phyloP scores from a whole-genome alignment of 2,797 vertebrate species.

The Nothura maculosa region DNA sequence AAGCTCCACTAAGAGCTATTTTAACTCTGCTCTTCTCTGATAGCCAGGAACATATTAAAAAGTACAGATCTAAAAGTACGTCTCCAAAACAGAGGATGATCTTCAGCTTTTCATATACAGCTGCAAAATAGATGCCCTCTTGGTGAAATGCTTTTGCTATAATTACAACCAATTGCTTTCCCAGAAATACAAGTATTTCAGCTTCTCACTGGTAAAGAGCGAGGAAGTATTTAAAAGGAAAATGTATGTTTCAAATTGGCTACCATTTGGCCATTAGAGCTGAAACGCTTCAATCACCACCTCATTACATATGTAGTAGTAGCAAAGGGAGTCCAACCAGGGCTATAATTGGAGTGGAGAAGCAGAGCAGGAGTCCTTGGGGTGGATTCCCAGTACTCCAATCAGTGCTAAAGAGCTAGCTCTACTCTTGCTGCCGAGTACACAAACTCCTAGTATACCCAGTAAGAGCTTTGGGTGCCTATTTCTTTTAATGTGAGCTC shows the following conservation, averaged over 20 bases:
- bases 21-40: slow-evolving; percentile 73
- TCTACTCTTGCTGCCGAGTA: not conserved
- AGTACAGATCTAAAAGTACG: slow-evolving; percentile 71
- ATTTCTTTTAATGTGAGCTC: not conserved
- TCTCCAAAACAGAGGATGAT: slow-evolving; percentile 6
- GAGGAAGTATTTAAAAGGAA: not conserved
- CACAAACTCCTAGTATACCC: not conserved
- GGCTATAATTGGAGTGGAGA: not conserved
- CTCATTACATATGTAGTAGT: slow-evolving; percentile 5
- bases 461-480: not conserved
- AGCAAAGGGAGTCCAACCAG: not conserved
- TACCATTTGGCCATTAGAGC: not conserved
- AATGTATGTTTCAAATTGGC: not conserved
- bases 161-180: not conserved
- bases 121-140: not conserved
- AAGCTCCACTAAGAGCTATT: slow-evolving; percentile 64
- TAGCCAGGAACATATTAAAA: slow-evolving; percentile 56
- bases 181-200: not conserved
- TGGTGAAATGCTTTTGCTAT: not conserved
- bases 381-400: not conserved
- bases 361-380: not conserved
- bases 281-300: not conserved
- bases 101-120: not conserved
- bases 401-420: not conserved
- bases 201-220: not conserved